Conservation (phyloP, 2,113 vertebrate genomes). For the Micronycteris hirsuta region DNA sequence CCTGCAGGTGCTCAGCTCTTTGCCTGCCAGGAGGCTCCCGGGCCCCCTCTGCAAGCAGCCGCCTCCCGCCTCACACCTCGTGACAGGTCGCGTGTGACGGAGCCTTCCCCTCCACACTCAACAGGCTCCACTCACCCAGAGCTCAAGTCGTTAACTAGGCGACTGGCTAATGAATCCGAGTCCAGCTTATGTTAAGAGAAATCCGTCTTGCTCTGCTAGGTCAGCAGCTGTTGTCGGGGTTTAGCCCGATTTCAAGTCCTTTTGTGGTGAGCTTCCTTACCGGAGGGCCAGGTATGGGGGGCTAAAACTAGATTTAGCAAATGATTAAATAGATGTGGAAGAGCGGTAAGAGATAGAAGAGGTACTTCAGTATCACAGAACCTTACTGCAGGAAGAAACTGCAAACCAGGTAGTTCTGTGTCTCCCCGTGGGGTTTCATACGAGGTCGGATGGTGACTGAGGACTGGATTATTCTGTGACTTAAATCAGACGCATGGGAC, state of each 20-base stretch:
- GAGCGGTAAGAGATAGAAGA: background rate
- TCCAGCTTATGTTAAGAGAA: background rate
- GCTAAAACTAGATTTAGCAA: background rate
- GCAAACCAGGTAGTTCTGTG: background rate
- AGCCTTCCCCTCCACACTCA: background rate
- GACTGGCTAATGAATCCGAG: background rate
- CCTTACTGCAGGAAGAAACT: background rate
- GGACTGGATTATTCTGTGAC: background rate
- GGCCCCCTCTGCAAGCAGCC: background rate
- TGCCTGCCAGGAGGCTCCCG: background rate
- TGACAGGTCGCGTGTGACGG: background rate
- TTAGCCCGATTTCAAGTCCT: background rate
- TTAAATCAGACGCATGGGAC: accelerated
- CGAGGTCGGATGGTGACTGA: background rate
- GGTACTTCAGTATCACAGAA: background rate
- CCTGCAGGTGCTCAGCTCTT: background rate
- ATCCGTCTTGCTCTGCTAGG: background rate
- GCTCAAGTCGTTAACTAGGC: background rate
- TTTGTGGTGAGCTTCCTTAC: background rate
- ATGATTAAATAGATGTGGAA: background rate
- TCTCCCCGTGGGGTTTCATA: background rate
- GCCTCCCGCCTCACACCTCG: accelerated
- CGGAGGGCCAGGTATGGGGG: background rate
- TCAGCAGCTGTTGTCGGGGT: background rate
- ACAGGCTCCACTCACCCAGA: background rate